phyloP scores from a whole-genome alignment of 2,888 invertebrate species.

The Chloroclystis v-ata region DNA sequence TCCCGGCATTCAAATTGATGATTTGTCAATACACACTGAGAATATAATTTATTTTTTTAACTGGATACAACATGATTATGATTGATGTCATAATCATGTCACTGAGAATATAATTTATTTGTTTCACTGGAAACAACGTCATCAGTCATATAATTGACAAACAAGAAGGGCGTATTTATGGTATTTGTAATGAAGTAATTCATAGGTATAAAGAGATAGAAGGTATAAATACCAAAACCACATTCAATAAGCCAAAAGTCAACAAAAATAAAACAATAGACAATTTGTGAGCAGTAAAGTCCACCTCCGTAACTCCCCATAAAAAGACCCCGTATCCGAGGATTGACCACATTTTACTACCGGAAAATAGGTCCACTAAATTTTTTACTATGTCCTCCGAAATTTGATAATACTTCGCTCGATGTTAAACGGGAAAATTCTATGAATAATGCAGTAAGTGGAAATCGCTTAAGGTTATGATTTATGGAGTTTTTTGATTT shows the following conservation, averaged over 20 bases:
- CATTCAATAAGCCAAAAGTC: constrained; percentile 8
- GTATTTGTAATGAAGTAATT: too few relatives aligned
- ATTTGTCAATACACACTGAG: too few relatives aligned
- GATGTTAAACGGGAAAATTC: constrained; percentile 40
- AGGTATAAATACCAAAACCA: neutral
- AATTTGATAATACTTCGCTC: constrained; percentile 40
- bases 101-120: too few relatives aligned
- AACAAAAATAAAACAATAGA: constrained; percentile 33
- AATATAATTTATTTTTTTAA: too few relatives aligned
- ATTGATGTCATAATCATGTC: too few relatives aligned
- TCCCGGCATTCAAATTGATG: too few relatives aligned
- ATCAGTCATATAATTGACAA: too few relatives aligned
- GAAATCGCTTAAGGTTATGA: constrained; percentile 27
- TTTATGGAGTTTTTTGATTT: constrained; percentile 19
- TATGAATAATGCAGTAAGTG: constrained; percentile 44
- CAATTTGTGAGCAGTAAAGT: constrained; percentile 37
- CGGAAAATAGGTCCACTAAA: constrained; percentile 54
- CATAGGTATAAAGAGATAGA: too few relatives aligned
- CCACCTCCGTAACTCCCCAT: constrained; percentile 43
- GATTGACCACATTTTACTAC: constrained; percentile 59
- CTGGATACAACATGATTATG: too few relatives aligned
- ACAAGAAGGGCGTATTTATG: too few relatives aligned
- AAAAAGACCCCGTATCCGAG: constrained; percentile 37
- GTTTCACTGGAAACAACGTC: too few relatives aligned
- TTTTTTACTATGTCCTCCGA: constrained; percentile 42